Conservation (phyloP, 2,888 invertebrate species). For the Pasiphila rectangulata region DNA sequence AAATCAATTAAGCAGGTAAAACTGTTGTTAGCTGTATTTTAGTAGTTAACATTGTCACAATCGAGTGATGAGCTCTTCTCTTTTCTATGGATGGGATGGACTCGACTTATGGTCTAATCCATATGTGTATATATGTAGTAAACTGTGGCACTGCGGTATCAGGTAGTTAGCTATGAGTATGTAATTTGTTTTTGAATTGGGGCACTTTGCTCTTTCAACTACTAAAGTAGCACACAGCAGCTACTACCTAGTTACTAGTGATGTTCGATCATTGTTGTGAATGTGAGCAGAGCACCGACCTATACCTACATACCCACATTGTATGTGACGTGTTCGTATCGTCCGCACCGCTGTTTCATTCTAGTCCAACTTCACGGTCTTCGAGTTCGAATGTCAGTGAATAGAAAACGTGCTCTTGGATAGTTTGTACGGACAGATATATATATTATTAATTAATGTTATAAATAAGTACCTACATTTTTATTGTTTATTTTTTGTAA, state of each 20-base stretch:
- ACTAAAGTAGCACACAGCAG: background rate
- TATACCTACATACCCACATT: background rate
- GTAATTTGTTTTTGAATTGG: no score
- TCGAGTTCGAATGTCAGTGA: constrained; percentile 48
- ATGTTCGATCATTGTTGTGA: constrained; percentile 8
- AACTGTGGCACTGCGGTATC: no score
- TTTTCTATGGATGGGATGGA: no score
- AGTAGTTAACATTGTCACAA: no score
- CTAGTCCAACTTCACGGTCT: constrained; percentile 43
- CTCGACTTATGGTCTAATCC: no score
- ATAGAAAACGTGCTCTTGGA: constrained; percentile 52
- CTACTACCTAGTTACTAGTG: background rate
- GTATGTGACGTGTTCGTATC: constrained; percentile 35
- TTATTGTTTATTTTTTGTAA: background rate
- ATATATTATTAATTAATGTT: no score
- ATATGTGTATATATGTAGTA: no score
- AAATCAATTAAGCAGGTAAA: no score
- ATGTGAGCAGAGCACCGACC: constrained; percentile 4
- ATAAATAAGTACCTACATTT: background rate
- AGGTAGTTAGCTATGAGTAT: no score
- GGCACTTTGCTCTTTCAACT: no score
- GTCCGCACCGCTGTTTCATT: constrained; percentile 33
- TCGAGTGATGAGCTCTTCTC: no score
- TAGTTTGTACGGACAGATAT: constrained; percentile 41
- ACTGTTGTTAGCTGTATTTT: no score